phyloP scores from a whole-genome alignment of 1,140 invertebrate genomes.

The Hyles vespertilio region DNA sequence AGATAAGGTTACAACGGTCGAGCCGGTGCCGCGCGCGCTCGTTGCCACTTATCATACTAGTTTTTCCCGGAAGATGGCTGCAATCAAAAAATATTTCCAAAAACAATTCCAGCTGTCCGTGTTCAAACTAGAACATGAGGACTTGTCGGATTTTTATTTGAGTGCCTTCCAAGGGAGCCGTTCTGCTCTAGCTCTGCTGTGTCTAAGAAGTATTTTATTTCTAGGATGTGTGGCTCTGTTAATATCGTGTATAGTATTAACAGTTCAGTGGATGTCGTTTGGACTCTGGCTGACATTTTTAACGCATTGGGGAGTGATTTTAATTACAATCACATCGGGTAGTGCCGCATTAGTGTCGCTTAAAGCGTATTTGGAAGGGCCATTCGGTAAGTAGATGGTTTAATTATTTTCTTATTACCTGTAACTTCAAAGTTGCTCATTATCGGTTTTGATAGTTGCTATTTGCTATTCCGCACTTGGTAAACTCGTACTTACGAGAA shows the following conservation, averaged over 20 bases:
- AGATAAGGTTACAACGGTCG: slow-evolving; percentile 17
- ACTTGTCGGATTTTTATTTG: slow-evolving; percentile 46
- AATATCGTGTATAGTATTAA: slow-evolving; percentile 40
- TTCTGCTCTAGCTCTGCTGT: slow-evolving; percentile 37
- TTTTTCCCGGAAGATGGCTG: slow-evolving; percentile 35
- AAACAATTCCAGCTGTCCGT: slow-evolving; percentile 35
- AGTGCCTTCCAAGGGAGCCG: slow-evolving; percentile 44
- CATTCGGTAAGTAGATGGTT: slow-evolving; percentile 41
- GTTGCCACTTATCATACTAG: background rate
- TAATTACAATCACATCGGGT: slow-evolving; percentile 39
- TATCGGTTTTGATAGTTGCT: too few relatives aligned
- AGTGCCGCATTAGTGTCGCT: slow-evolving; percentile 41
- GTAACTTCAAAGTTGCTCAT: too few relatives aligned
- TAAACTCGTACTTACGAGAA: too few relatives aligned
- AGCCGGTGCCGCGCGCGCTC: background rate
- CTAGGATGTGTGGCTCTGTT: slow-evolving; percentile 38
- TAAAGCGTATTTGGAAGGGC: slow-evolving; percentile 30
- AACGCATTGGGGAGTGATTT: slow-evolving; percentile 56
- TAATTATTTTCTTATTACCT: background rate
- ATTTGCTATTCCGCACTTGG: too few relatives aligned
- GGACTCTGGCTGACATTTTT: slow-evolving; percentile 49
- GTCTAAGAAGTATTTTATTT: slow-evolving; percentile 42
- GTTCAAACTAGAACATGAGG: slow-evolving; percentile 41
- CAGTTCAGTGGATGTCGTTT: background rate
- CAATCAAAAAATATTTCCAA: slow-evolving; percentile 47